phyloP scores from a whole-genome alignment of 2,113 vertebrate genomes.

The Piprites chloris region DNA sequence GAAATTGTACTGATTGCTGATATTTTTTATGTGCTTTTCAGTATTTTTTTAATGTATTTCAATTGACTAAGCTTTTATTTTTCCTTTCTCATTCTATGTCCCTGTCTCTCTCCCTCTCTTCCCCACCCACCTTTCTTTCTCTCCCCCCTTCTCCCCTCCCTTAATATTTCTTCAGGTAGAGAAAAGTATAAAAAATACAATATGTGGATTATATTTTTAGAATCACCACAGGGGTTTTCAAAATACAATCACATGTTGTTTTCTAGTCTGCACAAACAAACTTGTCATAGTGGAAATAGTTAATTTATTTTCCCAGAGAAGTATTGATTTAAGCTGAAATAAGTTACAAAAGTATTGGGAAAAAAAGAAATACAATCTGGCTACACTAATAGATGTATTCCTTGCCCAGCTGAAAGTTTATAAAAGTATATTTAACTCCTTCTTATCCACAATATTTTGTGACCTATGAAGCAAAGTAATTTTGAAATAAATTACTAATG shows the following conservation, averaged over 20 bases:
- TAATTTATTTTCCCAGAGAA: slow-evolving; percentile 13
- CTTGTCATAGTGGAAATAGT: not conserved
- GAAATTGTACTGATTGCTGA: not conserved
- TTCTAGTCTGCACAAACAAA: slow-evolving; percentile 6
- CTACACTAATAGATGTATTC: not conserved
- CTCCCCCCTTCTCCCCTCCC: fast-evolving
- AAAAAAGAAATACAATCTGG: not conserved
- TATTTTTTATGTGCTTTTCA: not conserved
- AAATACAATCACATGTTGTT: not conserved
- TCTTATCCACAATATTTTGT: not conserved
- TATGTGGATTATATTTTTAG: slow-evolving; percentile 7
- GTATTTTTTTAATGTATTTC: not conserved
- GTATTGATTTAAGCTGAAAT: slow-evolving; percentile 43
- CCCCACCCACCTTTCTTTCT: too few relatives aligned
- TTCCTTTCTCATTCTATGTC: not conserved
- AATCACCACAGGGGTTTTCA: not conserved
- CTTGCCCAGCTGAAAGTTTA: not conserved
- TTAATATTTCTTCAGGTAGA: not conserved
- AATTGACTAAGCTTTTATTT: not conserved
- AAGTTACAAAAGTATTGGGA: not conserved
- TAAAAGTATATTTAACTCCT: not conserved
- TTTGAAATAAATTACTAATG: not conserved
- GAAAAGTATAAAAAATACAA: not conserved
- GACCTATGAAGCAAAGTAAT: not conserved
- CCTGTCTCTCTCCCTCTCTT: too few relatives aligned